Base-by-base conservation (phyloP, 2,888 invertebrate species). In the Odiellus spinosus region DNA sequence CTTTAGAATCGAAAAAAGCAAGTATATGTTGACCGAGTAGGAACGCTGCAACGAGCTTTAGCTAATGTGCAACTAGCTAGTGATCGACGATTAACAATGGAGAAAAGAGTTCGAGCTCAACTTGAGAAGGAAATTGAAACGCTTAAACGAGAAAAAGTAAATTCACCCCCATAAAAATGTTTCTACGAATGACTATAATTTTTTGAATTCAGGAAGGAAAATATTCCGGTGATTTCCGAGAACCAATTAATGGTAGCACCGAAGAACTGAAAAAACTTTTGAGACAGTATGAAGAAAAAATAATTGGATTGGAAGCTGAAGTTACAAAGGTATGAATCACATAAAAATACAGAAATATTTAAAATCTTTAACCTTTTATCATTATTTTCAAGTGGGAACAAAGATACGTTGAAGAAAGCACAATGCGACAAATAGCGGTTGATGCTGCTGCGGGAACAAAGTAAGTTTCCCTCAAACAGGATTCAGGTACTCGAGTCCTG, bases 61-160 rank as follows among this genome's bases (percentile, higher is more conserved):
- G 77, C 78, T 14, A 80, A 82, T 45, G 72, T 86, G 56, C 84
- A 87, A 66, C 74, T 80, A 56, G 83, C 84, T 6, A 81, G 82
- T 59, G 86, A 88, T 61, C 73, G 84, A 56, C 74, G 86, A 51
- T 84, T 88, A 64, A 81, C 82, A 64, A 82, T 83, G 39, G 85
- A 88, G 68, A 74, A 82, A 58, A 82, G 83, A 63, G 71, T 90
- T 54, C 72, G 87, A 49, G 76, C 82, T 35, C 85, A 87, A 62
- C 73, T 88, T 19, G 88, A 90, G 65, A 76, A 78, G 58, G 88
- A 90, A 67, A 71, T 90, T 53, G 77, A 79, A 55, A 73, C 49
- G 17, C 42, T 56, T 6, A 49, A 50, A 45, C 43, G 50, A 20
- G 56, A 59, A 43, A 55, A 56, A 54, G 59, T 60, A 47, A 35